Base-by-base conservation (phyloP, 2,888 invertebrate genomes). In the Lasioglossum figueresi region DNA sequence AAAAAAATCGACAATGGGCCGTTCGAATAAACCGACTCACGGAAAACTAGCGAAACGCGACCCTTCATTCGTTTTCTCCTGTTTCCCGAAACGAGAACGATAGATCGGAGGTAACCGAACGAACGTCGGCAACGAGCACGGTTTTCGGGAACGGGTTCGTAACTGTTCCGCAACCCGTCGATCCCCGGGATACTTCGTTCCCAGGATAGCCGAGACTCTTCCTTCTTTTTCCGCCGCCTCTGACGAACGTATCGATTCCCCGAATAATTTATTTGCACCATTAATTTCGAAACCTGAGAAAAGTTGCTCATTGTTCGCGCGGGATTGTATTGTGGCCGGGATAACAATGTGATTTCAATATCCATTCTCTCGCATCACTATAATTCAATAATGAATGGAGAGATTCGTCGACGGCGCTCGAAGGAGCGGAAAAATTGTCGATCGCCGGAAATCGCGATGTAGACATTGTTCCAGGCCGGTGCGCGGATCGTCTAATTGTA, bases 11-110 rank as follows among this genome's bases (percentile, higher is more conserved):
- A 66, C 63, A 45, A 43, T 34, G 34, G 40, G 31, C 70, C 40
- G 23, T 10, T 43, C 37, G 14, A 76, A 19, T 19, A 37, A 31
- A 23, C 19, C 48, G 23, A 23, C 27, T 56, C 19, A 0, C 23
- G 16, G 52, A 37, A 59, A 52, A n/a, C 68, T 10, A 34, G 34
- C 34, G 45, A 19, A 2, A 59, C 14, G 14, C 27, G 27, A 12
- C 27, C 27, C 52, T 52, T 27, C 66, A 23, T 52, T 27, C 71
- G 45, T 37, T 74, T 37, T 6, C 59, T 27, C 59, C 27, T 63
- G 59, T 63, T 34, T 56, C 56, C 23, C 76, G 73, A 68, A 59
- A 48, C 68, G 72, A 37, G 68, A 73, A 40, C 73, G n/a, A 63
- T 63, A 31, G 59, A 31, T 63, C 59, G 27, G 31, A 31, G 59